These are phyloP conservation scores for Chaenogobius annularis DNA, from an alignment of 2,113 vertebrate genomes.

Conservation along the genomic window DNA sequence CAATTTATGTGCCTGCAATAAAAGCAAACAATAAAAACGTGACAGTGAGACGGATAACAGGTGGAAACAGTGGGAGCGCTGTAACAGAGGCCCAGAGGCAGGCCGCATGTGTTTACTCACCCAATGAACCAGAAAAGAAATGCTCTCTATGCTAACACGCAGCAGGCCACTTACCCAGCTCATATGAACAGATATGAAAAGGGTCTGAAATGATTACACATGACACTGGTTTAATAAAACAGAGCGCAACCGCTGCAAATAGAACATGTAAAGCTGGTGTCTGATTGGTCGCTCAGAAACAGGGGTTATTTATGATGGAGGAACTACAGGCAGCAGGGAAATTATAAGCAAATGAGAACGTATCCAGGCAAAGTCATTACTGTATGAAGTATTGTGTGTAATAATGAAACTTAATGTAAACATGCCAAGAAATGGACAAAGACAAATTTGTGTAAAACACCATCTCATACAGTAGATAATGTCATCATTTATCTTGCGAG, in stretches of 20 bases:
- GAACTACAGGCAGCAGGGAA: background rate
- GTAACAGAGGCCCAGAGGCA: conserved; percentile 1
- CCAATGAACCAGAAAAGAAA: conserved; percentile 33
- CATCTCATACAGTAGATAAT: background rate
- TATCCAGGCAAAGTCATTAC: background rate
- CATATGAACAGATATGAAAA: conserved; percentile 8
- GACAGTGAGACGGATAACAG: background rate
- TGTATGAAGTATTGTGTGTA: background rate
- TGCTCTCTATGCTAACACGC: conserved; percentile 6
- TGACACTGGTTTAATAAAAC: conserved; percentile 10
- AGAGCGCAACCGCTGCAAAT: conserved; percentile 23
- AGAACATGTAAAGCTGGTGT: background rate
- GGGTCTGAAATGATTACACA: conserved; percentile 22
- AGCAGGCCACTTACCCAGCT: conserved; percentile 5
- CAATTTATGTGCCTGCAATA: background rate
- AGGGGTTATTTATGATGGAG: background rate
- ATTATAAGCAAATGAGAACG: background rate
- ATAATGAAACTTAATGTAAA: background rate
- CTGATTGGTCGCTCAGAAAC: background rate
- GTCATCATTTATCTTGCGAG: background rate
- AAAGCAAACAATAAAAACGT: background rate
- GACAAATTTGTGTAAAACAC: background rate
- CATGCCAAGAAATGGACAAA: background rate
- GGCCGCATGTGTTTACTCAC: conserved; percentile 27
- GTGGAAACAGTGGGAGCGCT: background rate